Base-by-base conservation (phyloP, 2,888 invertebrate genomes). In the Aspidiotus destructor region DNA sequence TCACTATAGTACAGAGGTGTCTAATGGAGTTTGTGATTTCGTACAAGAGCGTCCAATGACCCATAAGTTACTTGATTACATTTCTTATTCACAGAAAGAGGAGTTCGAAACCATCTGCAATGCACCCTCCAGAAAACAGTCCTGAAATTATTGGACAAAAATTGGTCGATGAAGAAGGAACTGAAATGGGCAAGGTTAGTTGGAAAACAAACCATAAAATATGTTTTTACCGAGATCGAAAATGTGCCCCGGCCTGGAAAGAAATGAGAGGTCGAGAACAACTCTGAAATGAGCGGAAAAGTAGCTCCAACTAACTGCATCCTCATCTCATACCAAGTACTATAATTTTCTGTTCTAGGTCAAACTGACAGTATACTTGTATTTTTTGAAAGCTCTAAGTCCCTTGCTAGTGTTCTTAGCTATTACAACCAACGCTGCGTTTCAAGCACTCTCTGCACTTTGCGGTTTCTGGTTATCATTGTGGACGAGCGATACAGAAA, bases 151-250 rank as follows among this genome's bases (percentile, higher is more conserved):
- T 28, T 28, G 82, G 81, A 41, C 87, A 88, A 75, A 92, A 90
- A 79, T 81, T 97, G 8, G 95, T 96, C 72, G 92, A 95, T 78
- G 84, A 83, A 0, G 97, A 97, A 76, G 92, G 89, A 77, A 82
- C 93, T 0, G 92, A 93, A 81, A 93, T 91, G 0, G 97, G 97
- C 74, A 89, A 89, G 75, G 92, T 88, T 16, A 55, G 55, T 55
- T 28, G 28, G 28, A 28, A 28, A 28, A 28, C 28, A 28, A 28
- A 28, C 5, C 28, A 28, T 28, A 28, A 28, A 28, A 28, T 28
- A 28, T 28, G 28, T 28, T 28, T 5, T 28, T 28, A 28, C 1
- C 28, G 28, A 28, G 28, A 28, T 28, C 28, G 28, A 28, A n/a
- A n/a, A n/a, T n/a, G n/a, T n/a, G n/a, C n/a, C n/a, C n/a, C n/a